A percentile compares a stretch with the other conserved stretches of the same genome.
phyloP scores from a whole-genome alignment of 2,113 vertebrate genomes.

The Pterocles gutturalis region DNA sequence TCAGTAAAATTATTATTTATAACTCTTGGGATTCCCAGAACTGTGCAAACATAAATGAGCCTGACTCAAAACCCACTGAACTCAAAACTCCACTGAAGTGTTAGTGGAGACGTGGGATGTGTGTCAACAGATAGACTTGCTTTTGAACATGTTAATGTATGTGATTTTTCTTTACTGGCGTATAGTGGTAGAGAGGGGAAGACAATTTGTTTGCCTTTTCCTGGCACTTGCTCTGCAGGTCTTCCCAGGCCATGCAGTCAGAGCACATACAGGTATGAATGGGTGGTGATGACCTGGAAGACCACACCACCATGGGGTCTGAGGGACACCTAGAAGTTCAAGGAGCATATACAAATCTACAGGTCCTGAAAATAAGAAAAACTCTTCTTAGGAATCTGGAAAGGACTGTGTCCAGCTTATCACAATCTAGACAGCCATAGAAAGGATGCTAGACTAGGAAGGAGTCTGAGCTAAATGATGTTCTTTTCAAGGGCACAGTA shows the following conservation, averaged over 20 bases:
- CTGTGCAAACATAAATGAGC: neutral
- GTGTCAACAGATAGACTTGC: neutral
- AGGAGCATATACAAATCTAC: neutral
- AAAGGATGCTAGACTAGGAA: neutral
- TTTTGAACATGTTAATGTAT: neutral
- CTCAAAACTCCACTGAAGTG: neutral
- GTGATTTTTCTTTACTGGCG: neutral
- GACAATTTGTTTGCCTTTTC: neutral
- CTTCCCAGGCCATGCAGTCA: neutral
- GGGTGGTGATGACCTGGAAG: neutral
- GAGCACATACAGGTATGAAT: fast-evolving
- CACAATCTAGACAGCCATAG: neutral
- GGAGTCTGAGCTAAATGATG: neutral
- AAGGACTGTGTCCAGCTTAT: neutral
- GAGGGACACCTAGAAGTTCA: neutral
- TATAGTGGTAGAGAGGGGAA: neutral
- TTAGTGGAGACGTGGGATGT: fast-evolving
- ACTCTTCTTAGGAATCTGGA: neutral
- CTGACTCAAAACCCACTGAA: neutral
- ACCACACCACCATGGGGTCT: fast-evolving
- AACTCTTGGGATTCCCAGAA: neutral
- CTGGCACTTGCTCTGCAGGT: neutral
- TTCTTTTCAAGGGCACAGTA: neutral
- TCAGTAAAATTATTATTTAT: neutral
- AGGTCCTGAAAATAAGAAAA: neutral